Conservation (phyloP, 1,140 invertebrate genomes). For the Drosophila ironensis region DNA sequence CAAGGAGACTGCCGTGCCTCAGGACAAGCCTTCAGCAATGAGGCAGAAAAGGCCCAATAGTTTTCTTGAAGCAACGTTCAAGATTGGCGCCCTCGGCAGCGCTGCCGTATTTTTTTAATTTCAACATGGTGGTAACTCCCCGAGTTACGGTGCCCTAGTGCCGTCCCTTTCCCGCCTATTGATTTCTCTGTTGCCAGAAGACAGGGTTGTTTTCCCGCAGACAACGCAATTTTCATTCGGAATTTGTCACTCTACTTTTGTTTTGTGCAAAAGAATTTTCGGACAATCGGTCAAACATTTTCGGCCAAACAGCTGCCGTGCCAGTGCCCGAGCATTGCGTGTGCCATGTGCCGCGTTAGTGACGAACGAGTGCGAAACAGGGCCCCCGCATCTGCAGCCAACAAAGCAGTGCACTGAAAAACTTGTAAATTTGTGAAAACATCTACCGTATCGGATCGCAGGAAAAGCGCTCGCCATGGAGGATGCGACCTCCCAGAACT, state of each 20-base stretch:
- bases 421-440: too few species aligned
- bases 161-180: slow-evolving; percentile 11
- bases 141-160: too few species aligned
- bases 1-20: too few species aligned
- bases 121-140: too few species aligned
- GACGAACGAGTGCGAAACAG: slow-evolving; percentile 43
- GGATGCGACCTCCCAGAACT: slow-evolving; percentile 68
- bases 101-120: too few species aligned
- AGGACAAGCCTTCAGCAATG: too few species aligned
- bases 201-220: slow-evolving; percentile 11
- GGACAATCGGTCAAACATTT: background rate
- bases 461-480: slow-evolving; percentile 51
- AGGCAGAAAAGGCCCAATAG: too few species aligned
- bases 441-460: slow-evolving; percentile 4
- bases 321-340: slow-evolving; percentile 20
- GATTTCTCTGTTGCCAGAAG: slow-evolving; percentile 3
- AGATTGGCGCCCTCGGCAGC: too few species aligned
- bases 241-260: slow-evolving; percentile 33
- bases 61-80: too few species aligned
- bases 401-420: slow-evolving; percentile 29
- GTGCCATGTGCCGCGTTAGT: slow-evolving; percentile 46
- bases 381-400: slow-evolving; percentile 23
- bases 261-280: slow-evolving; percentile 63
- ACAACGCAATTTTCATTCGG: slow-evolving; percentile 36
- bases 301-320: background rate